Base-by-base conservation (phyloP, 2,888 invertebrate species). In the Colostygia pectinataria region DNA sequence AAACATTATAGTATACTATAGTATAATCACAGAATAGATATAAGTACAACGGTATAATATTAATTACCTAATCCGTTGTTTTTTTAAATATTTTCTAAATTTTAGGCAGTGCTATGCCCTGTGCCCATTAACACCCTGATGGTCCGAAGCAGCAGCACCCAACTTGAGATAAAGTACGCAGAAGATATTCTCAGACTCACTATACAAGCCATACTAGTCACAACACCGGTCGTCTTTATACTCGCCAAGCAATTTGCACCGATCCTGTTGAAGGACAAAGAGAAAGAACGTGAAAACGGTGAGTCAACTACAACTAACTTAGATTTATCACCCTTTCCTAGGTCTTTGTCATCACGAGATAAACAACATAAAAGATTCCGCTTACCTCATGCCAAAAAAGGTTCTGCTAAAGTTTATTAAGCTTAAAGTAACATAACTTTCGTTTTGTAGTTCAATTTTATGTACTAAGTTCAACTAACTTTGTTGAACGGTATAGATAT, bases 41-140 rank as follows among this genome's bases (percentile, higher is more conserved):
- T 18, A 18, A 4, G 4, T 18, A 2, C 18, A 4, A 3, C 2
- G 4, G 18, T 18, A 4, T 18, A 3, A 18, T 18, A 18, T 18
- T 3, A 3, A 3, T 18, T 2, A 18, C 18, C 4, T 3, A 3
- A 18, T 29, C 13, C n/a, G 0, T 24, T 24, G 7, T 27, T 14
- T 9, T 25, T 7, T 7, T 3, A 20, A 50, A 31, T 42, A 43
- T 18, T 54, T 10, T 25, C 13, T 23, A 1, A 4, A 28, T 77
- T 82, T n/a, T 74, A 92, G 92, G 92, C 92, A 8, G 92, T 92
- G 0, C 68, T 93, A 10, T 91, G 91, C 42, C 92, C 92, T 0
- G 65, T 91, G 10, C 91, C 91, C n/a, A 71, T 92, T 23, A 90
- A 88, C 48, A 76, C 85, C 4, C 68, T 91, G 1, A 64, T 86